Evolutionary conservation across 1,140 invertebrate genomes (phyloP).

Genomic region (Aporrectodea caliginosa): DNA sequence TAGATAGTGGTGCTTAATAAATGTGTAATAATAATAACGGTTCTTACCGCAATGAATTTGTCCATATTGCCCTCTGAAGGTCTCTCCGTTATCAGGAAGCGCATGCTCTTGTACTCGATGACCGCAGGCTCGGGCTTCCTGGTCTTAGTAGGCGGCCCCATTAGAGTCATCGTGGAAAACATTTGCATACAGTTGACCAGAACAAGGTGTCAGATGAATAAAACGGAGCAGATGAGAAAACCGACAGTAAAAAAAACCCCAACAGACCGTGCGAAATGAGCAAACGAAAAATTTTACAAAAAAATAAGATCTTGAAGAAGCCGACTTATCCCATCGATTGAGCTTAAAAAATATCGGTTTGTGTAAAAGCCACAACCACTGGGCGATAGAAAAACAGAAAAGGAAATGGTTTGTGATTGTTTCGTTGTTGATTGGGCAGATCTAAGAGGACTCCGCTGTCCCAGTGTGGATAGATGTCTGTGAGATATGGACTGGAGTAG

Average conservation of each 20-base stretch:
- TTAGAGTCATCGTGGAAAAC: slow-evolving; percentile 22
- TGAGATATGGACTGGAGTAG: not conserved
- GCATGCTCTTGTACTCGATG: slow-evolving; percentile 90
- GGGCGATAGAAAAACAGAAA: not conserved
- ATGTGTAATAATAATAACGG: not conserved
- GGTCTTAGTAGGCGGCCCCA: slow-evolving; percentile 35
- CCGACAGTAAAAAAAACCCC: not conserved
- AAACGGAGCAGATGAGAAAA: not conserved
- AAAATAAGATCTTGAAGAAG: not conserved
- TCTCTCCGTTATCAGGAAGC: slow-evolving; percentile 94
- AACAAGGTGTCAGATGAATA: not conserved
- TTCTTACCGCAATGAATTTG: slow-evolving; percentile 76
- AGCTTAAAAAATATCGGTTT: not conserved
- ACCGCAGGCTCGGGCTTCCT: slow-evolving; percentile 76
- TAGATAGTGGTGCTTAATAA: too few species aligned
- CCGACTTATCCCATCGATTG: not conserved
- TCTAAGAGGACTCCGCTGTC: not conserved
- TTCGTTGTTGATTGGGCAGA: not conserved
- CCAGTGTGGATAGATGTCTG: not conserved
- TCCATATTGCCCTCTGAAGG: slow-evolving; percentile 88
- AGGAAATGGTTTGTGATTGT: not conserved
- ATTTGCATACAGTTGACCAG: not conserved
- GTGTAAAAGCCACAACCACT: not conserved
- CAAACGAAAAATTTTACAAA: too few species aligned
- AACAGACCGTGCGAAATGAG: not conserved